Percentiles rank a stretch among this genome's conserved stretches.
These are phyloP conservation scores for Temnothorax longispinosus DNA, from an alignment of 1,140 invertebrate species.

Conservation along the genomic window DNA sequence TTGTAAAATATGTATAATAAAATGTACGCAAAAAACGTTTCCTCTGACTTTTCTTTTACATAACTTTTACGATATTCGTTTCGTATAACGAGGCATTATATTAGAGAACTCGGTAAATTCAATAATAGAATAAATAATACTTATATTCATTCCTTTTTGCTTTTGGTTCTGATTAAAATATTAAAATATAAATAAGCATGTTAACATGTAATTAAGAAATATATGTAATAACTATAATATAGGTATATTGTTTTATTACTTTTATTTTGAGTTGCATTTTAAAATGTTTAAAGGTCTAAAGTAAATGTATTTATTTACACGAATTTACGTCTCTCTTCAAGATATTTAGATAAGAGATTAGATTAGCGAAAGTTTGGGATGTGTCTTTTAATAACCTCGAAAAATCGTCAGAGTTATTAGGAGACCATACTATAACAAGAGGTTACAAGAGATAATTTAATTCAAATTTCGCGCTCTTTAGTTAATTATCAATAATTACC, in stretches of 20 bases:
- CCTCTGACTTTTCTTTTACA: neutral
- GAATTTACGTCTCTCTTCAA: neutral
- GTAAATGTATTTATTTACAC: neutral
- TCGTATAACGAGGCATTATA: too few species aligned
- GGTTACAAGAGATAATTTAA: neutral
- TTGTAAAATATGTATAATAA: slow-evolving; percentile 73
- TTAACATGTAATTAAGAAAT: too few species aligned
- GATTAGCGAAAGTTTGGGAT: neutral
- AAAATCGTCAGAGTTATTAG: neutral
- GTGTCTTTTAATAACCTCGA: neutral
- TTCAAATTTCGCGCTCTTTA: neutral
- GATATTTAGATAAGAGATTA: neutral
- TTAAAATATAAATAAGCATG: too few species aligned
- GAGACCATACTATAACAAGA: neutral
- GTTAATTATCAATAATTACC: neutral
- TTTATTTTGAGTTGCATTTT: neutral
- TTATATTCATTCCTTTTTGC: too few species aligned
- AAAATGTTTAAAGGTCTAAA: neutral
- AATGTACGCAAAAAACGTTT: slow-evolving; percentile 1
- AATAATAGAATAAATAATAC: neutral
- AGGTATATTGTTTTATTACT: too few species aligned
- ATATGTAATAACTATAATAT: too few species aligned
- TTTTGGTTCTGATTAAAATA: too few species aligned
- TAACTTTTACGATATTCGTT: neutral
- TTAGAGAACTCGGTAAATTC: too few species aligned